These are phyloP conservation scores for Villa cingulata DNA, from an alignment of 2,888 invertebrate species.

Conservation along the genomic window DNA sequence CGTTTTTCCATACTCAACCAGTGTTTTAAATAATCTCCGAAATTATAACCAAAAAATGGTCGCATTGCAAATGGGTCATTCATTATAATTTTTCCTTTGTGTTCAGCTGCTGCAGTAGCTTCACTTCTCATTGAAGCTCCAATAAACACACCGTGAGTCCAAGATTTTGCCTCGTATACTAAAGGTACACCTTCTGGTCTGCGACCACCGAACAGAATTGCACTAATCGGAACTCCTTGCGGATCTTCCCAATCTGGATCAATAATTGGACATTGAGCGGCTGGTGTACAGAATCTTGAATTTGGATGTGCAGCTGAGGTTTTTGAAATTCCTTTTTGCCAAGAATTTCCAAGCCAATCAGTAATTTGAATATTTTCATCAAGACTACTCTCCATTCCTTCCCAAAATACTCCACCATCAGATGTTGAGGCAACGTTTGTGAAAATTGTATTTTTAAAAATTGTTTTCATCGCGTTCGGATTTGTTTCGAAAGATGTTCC, in stretches of 20 bases:
- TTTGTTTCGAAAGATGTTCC: slow-evolving; percentile 84
- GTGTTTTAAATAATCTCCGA: slow-evolving; percentile 86
- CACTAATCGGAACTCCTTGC: slow-evolving; percentile 89
- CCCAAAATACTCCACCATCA: slow-evolving; percentile 97
- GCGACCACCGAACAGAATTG: slow-evolving; percentile 91
- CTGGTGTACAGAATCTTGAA: slow-evolving; percentile 92
- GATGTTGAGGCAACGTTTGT: slow-evolving; percentile 93
- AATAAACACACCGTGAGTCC: slow-evolving; percentile 93
- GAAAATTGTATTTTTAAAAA: slow-evolving; percentile 84
- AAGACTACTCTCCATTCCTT: slow-evolving; percentile 74
- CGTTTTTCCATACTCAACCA: slow-evolving; percentile 77
- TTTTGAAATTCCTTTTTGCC: slow-evolving; percentile 47
- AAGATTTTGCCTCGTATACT: slow-evolving; percentile 79
- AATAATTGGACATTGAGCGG: slow-evolving; percentile 89
- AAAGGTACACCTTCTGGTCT: slow-evolving; percentile 87
- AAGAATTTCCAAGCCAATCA: slow-evolving; percentile 73
- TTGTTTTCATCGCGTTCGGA: slow-evolving; percentile 91
- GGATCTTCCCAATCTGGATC: slow-evolving; percentile 85
- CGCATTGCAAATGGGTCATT: slow-evolving; percentile 99
- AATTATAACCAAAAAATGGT: slow-evolving; percentile 99
- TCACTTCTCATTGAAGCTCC: slow-evolving; percentile 93
- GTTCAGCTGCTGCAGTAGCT: slow-evolving; percentile 96
- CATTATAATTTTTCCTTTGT: slow-evolving; percentile 82
- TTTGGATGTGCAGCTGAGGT: slow-evolving; percentile 91
- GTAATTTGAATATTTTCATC: slow-evolving; percentile 44